Base-by-base conservation (phyloP, 2,888 invertebrate genomes). In the Eledone cirrhosa region DNA sequence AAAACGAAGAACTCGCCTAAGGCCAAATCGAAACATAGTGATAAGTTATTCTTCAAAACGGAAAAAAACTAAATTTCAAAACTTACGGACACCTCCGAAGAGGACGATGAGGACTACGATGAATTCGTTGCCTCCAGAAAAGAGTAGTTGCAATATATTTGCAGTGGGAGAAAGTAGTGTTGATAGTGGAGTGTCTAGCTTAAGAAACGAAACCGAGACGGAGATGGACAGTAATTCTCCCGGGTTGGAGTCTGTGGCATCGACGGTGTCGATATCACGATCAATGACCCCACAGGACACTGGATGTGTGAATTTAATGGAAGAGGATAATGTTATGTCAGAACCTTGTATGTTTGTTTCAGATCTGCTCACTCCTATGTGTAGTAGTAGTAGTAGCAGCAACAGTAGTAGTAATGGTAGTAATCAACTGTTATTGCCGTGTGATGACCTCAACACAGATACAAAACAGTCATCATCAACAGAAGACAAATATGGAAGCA, bases 41-140 rank as follows among this genome's bases (percentile, higher is more conserved):
- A 76, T 76, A 29, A 76, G 76, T 76, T 76, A 76, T 29, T 48
- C 76, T n/a, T 76, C 76, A 27, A 76, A 76, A 76, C 76, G 76
- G 41, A 76, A 48, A 27, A 76, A 76, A 76, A 48, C 48, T 76
- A 72, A 72, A 72, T 72, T 72, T 33, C 72, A 72, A 13, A 72
- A 22, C 41, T 14, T 72, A 33, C 72, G 33, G 31, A 33, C 72
- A n/a, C 41, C 72, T 16, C 72, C 72, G 3, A 72, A 72, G 31
- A 33, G n/a, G 33, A 72, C 72, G 13, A 72, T 33, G 19, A 22
- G 72, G 22, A 41, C 72, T 41, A 72, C 72, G 41, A 72, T 72
- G 72, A 72, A 76, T 48, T 76, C 29, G 27, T 48, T 48, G 16
- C 76, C 76, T 3, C 76, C 47, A 8, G 76, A 76, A 48, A 76